A percentile compares a stretch with the other conserved stretches of the same genome.
Conservation (phyloP, 53 echinoderm and acorn worm genomes). For the Arbacia lixula region DNA sequence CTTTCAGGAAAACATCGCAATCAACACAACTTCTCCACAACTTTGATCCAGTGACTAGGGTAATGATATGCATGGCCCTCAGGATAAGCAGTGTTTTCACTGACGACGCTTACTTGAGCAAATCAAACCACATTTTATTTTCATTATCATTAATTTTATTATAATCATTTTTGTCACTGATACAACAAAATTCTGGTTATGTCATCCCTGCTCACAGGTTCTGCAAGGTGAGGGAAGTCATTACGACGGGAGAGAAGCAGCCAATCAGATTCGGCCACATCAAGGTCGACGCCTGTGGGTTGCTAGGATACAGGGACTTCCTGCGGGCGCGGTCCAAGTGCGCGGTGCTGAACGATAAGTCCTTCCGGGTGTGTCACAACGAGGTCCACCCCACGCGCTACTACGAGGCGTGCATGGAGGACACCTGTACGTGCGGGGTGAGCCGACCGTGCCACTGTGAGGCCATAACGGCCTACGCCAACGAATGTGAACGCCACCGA, state of each 20-base stretch:
- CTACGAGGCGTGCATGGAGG: slow-evolving; percentile 69
- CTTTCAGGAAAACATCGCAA: too few relatives aligned
- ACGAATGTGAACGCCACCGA: slow-evolving; percentile 67
- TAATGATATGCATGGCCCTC: too few relatives aligned
- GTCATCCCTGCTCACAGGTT: background rate
- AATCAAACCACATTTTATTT: too few relatives aligned
- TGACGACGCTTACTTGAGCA: too few relatives aligned
- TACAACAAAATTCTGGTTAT: background rate
- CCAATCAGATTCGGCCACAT: slow-evolving; percentile 9
- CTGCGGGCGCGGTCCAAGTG: slow-evolving; percentile 49
- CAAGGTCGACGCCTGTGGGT: slow-evolving; percentile 18
- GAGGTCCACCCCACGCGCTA: slow-evolving; percentile 60
- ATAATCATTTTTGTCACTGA: background rate
- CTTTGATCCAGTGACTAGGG: too few relatives aligned
- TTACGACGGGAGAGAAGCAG: background rate
- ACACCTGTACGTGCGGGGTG: slow-evolving; percentile 67
- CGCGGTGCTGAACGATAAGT: slow-evolving; percentile 23
- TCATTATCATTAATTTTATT: too few relatives aligned
- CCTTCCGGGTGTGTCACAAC: slow-evolving; percentile 49
- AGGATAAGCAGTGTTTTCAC: too few relatives aligned
- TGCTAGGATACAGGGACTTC: slow-evolving; percentile 47
- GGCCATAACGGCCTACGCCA: slow-evolving; percentile 62
- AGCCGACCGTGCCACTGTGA: slow-evolving; percentile 79
- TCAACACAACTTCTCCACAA: too few relatives aligned
- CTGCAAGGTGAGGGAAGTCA: slow-evolving; percentile 12